These are phyloP conservation scores for Diadumene lineata DNA, from an alignment of 92 coral and sea anemone genomes.

Conservation along the genomic window DNA sequence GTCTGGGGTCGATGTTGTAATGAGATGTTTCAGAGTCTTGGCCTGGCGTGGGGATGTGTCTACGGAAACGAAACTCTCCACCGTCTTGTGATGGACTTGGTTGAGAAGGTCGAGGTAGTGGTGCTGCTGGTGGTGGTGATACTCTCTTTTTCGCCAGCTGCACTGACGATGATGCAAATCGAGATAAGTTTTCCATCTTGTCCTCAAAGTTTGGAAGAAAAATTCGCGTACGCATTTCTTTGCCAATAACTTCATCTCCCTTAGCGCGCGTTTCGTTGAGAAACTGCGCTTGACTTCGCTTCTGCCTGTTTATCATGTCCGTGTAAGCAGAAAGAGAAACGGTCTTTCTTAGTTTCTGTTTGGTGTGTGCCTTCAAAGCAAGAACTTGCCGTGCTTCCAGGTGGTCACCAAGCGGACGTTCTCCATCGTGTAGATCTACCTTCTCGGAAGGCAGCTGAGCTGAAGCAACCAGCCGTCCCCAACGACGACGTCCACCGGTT, in stretches of 20 bases:
- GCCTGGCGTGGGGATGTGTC: slow-evolving; percentile 1
- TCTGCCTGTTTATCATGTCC: slow-evolving; percentile 22
- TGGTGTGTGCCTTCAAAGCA: slow-evolving; percentile 6
- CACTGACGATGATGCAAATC: slow-evolving; percentile 1
- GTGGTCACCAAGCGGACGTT: not conserved
- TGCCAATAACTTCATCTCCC: slow-evolving; percentile 33
- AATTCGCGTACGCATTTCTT: slow-evolving; percentile 55
- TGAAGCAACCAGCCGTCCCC: slow-evolving; percentile 44
- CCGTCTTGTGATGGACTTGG: not conserved
- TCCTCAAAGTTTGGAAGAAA: slow-evolving; percentile 60
- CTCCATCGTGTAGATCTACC: slow-evolving; percentile 1
- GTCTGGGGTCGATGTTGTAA: not conserved
- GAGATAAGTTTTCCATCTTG: slow-evolving; percentile 15
- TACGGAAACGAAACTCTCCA: slow-evolving; percentile 7
- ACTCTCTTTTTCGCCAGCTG: slow-evolving; percentile 8
- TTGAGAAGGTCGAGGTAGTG: too few relatives aligned
- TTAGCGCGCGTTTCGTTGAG: slow-evolving; percentile 28
- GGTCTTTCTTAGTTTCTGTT: slow-evolving; percentile 36
- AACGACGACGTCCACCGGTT: slow-evolving; percentile 39
- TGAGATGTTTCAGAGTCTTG: not conserved
- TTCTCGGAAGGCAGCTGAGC: slow-evolving; percentile 34
- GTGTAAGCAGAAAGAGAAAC: slow-evolving; percentile 32
- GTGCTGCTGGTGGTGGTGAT: slow-evolving; percentile 12
- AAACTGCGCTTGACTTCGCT: slow-evolving; percentile 27
- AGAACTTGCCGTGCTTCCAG: not conserved